These are phyloP conservation scores for Stegastes partitus DNA, from an alignment of 2,113 vertebrate genomes.

Conservation along the genomic window DNA sequence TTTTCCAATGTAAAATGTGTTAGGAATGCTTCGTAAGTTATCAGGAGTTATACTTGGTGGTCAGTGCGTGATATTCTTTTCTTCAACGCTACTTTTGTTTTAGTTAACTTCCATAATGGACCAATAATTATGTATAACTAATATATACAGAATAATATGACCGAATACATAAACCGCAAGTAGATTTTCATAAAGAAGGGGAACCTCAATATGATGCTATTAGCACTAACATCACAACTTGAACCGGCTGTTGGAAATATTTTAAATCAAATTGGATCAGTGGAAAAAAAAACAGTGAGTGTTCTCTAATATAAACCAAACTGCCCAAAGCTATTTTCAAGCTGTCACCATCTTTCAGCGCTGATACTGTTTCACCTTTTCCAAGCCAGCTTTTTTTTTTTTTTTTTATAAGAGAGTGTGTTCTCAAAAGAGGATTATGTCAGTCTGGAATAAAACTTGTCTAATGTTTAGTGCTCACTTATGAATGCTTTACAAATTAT, in stretches of 20 bases:
- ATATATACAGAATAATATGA: neutral
- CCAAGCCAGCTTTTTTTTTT: constrained; percentile 34
- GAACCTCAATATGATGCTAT: neutral
- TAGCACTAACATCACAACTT: constrained; percentile 12
- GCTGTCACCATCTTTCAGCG: constrained; percentile 51
- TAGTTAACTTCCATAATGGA: neutral
- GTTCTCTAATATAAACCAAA: constrained; percentile 52
- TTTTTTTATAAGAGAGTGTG: neutral
- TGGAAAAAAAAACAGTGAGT: constrained; percentile 30
- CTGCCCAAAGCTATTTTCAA: constrained; percentile 61
- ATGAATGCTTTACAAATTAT: constrained; percentile 19
- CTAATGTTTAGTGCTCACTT: constrained; percentile 26
- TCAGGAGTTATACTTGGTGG: constrained; percentile 3
- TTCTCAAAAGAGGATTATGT: constrained; percentile 37
- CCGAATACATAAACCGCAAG: neutral
- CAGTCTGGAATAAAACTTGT: constrained; percentile 41
- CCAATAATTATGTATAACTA: constrained; percentile 1
- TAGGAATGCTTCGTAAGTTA: constrained; percentile 5
- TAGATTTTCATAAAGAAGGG: neutral
- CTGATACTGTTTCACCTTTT: constrained; percentile 47
- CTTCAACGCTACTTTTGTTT: constrained; percentile 3
- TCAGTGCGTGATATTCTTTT: constrained; percentile 8
- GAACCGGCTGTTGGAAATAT: constrained; percentile 40
- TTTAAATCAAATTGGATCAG: constrained; percentile 41
- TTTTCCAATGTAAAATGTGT: constrained; percentile 7